Evolutionary conservation across 2,797 vertebrate species (phyloP).

Genomic region (Glyptemys insculpta): DNA sequence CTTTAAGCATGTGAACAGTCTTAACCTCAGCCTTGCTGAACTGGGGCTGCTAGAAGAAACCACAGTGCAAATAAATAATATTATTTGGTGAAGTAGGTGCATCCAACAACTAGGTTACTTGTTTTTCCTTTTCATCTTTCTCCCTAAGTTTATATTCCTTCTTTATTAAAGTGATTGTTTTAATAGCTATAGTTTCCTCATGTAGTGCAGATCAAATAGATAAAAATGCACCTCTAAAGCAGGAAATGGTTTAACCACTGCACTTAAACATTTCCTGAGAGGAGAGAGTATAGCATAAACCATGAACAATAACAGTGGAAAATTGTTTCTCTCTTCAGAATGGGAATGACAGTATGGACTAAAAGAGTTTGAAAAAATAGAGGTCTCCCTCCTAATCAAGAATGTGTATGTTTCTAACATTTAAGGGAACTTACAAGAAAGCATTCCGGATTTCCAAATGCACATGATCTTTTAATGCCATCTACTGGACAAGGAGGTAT

Average conservation of each 20-base stretch:
- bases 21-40: neutral
- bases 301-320: neutral
- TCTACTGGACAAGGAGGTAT: constrained; percentile 42
- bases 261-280: neutral
- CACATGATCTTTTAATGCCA: constrained; percentile 43
- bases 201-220: neutral
- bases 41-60: neutral
- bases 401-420: rapidly evolving
- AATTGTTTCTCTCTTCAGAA: neutral
- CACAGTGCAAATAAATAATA: neutral
- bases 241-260: neutral
- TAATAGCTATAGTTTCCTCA: neutral
- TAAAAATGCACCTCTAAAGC: neutral
- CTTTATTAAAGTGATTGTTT: neutral
- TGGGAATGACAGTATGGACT: rapidly evolving
- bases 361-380: neutral
- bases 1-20: neutral
- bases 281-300: neutral
- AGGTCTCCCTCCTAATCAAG: rapidly evolving
- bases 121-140: neutral
- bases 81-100: neutral
- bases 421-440: neutral
- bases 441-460: neutral
- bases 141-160: neutral
- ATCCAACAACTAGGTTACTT: neutral